Base-by-base conservation (phyloP, 2,888 invertebrate genomes). In the Eledone cirrhosa region DNA sequence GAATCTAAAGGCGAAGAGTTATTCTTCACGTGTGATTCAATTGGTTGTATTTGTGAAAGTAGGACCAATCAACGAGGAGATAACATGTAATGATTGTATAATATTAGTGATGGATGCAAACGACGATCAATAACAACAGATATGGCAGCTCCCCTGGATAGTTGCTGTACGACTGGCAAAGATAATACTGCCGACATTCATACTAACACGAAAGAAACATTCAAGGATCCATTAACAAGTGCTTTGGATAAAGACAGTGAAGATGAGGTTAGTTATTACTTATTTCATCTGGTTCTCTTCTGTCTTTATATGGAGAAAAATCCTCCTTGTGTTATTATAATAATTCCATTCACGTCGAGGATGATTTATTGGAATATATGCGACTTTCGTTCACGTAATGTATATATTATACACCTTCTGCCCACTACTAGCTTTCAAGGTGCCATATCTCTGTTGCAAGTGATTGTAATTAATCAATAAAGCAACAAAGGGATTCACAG, bases 171-270 rank as follows among this genome's bases (percentile, higher is more conserved):
- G 31, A n/a, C 33, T 31, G 41, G 72, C 31, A 72, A 72, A 72
- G 41, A 24, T 41, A 72, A n/a, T 31, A 41, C 72, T 72, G 33
- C n/a, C 33, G 72, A 72, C 31, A 72, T 72, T 72, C 14, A 24
- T 13, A 31, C 19, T 33, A 31, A 72, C 31, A 13, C 72, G 19
- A n/a, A n/a, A 33, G 81, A 80, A 24, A 86, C 86, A 79, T 88
- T 88, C 77, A 87, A 85, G 83, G 88, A 88, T 80, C 88, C 88
- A 11, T 80, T 88, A 27, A 85, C 87, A 80, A 87, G 86, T 77
- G 86, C 86, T 69, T 80, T 87, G 5, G 87, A 86, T 74, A 84
- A 82, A 74, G 86, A 87, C 47, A 88, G 86, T 79, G 87, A 88
- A 76, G 87, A 87, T 77, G 87, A 85, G 53, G 76, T 76, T 86